Evolutionary conservation across 2,888 invertebrate genomes (phyloP), one percentile per base, ranked within the genome.

Genomic region (Agapetus fuscipes): DNA sequence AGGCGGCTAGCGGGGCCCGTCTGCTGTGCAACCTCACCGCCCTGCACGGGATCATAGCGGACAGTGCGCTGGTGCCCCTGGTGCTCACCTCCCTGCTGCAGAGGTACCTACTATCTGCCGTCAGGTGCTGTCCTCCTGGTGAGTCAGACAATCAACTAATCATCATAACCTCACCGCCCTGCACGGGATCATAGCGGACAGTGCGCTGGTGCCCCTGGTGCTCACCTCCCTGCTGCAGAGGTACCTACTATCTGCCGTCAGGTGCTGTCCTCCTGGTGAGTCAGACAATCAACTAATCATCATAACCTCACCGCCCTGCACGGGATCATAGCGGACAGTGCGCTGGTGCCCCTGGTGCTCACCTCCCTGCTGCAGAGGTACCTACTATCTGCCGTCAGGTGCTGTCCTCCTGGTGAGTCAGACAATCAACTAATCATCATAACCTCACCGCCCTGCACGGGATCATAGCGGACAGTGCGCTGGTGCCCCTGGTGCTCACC

Each of bases 1-100:
- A 68, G 51, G 51, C 63, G 25, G 66, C 66, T 49, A 57, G 58
- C 3, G 67, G 66, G 37, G 64, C 62, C 52, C 56, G 68, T 2
- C 52, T 70, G 48, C 55, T 70, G 52, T 26, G 34, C 30, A 48
- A 45, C 37, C 20, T 48, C 15, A 30, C 34, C 1, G 37, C 45
- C 4, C 36, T 48, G 11, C 62, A 68, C 5, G 64, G 64, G 3
- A 48, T 60, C 37, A 58, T 68, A 2, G 59, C 65, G 25, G 62
- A 68, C 39, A 56, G 60, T 11, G 57, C 58, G 25, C 66, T 68
- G 52, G 66, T 66, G 10, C 50, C 54, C 5, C 45, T 59, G 38
- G 56, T 66, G 24, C 48, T 43, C 14, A 61, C 62, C 0, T 63
- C 40, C 11, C 33, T 48, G 20, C 30, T 48, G 24, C 48, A 48